Percentiles rank a stretch among this genome's conserved stretches.
phyloP scores from a whole-genome alignment of 2,888 invertebrate species.

The Lepetodrilus schrolli region DNA sequence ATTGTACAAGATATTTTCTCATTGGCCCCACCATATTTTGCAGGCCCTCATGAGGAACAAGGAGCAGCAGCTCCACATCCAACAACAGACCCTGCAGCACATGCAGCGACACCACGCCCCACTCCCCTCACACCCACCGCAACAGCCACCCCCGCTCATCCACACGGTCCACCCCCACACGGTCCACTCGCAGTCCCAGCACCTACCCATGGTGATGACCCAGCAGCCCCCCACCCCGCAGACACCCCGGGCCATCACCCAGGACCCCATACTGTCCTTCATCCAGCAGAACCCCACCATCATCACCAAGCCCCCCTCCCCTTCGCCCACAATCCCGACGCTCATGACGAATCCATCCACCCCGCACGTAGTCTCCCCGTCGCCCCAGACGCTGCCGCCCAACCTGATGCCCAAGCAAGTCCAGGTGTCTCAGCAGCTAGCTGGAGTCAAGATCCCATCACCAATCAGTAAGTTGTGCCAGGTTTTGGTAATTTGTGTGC shows the following conservation, averaged over 20 bases:
- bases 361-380: conserved; percentile 54
- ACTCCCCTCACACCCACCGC: no score
- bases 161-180: conserved; percentile 34
- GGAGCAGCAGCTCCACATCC: conserved; percentile 66
- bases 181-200: conserved; percentile 51
- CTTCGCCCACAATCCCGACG: conserved; percentile 53
- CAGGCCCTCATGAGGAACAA: conserved; percentile 68
- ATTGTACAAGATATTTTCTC: no score
- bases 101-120: conserved; percentile 44
- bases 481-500: background rate
- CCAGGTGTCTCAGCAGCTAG: conserved; percentile 53
- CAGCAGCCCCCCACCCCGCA: conserved; percentile 75
- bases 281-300: conserved; percentile 72
- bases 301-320: conserved; percentile 70
- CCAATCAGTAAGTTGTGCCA: conserved; percentile 70
- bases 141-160: conserved; percentile 32
- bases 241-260: conserved; percentile 29
- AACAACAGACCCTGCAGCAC: conserved; percentile 60
- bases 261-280: conserved; percentile 66
- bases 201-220: conserved; percentile 62
- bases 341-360: conserved; percentile 52
- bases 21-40: no score
- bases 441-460: conserved; percentile 68
- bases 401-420: conserved; percentile 49
- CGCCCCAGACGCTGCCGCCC: conserved; percentile 44